A percentile compares a stretch with the other conserved stretches of the same genome.
phyloP scores from a whole-genome alignment of 2,797 vertebrate species.

The Diplodus puntazzo region DNA sequence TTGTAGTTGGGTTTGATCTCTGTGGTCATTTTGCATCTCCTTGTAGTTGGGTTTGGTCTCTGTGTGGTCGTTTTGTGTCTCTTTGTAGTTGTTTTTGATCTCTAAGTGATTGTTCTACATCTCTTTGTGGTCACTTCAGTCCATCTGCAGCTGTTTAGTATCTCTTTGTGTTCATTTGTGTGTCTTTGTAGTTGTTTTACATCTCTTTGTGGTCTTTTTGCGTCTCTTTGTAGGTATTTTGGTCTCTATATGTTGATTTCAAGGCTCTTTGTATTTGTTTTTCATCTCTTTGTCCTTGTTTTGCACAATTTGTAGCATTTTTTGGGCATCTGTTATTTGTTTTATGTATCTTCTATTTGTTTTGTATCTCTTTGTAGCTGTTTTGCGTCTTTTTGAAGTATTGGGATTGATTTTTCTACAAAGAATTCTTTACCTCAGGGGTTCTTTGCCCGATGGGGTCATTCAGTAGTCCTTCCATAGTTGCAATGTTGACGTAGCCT shows the following conservation, averaged over 20 bases:
- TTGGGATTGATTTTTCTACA: background rate
- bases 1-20: background rate
- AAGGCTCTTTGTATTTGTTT: too few relatives aligned
- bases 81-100: too few relatives aligned
- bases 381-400: background rate
- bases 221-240: background rate
- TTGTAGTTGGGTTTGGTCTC: background rate
- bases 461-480: background rate
- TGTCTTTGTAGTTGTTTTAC: background rate
- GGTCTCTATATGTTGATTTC: too few relatives aligned
- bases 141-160: accelerated
- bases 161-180: background rate
- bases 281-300: background rate
- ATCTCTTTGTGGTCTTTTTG: background rate
- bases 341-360: too few relatives aligned
- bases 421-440: background rate
- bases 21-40: background rate
- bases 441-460: background rate
- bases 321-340: too few relatives aligned
- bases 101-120: too few relatives aligned
- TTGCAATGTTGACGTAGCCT: background rate
- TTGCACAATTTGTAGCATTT: background rate
- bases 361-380: background rate
- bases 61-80: too few relatives aligned
- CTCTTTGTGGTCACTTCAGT: background rate